phyloP scores from a whole-genome alignment of 2,113 vertebrate species.

The Lycaon pictus region DNA sequence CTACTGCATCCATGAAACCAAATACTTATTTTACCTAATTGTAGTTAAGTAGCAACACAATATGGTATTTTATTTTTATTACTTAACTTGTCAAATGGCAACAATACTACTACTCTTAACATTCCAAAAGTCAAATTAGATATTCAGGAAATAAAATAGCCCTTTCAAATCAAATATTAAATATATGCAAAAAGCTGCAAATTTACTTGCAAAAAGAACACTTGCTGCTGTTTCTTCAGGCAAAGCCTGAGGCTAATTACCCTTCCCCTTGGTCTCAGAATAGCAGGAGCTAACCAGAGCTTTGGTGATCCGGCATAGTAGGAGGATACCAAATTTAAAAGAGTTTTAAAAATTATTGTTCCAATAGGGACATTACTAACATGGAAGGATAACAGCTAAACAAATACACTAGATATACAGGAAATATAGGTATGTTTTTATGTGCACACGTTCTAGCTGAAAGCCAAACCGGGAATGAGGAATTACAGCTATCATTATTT shows the following conservation, averaged over 20 bases:
- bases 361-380: neutral
- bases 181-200: constrained; percentile 28
- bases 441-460: neutral
- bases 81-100: neutral
- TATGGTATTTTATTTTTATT: constrained; percentile 24
- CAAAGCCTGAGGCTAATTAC: constrained; percentile 44
- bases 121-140: neutral
- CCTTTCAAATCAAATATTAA: constrained; percentile 30
- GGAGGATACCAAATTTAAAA: neutral
- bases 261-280: neutral
- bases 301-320: neutral
- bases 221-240: constrained; percentile 8
- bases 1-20: neutral
- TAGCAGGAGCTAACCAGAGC: neutral
- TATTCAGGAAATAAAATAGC: constrained; percentile 20
- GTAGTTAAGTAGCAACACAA: neutral
- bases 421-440: neutral
- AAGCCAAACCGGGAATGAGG: neutral
- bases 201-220: constrained; percentile 19
- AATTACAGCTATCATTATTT: neutral
- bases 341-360: neutral
- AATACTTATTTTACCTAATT: constrained; percentile 14
- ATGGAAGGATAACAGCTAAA: neutral
- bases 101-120: neutral
- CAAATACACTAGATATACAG: neutral